phyloP scores from a whole-genome alignment of 2,113 vertebrate genomes.

The Lepisosteus oculatus region DNA sequence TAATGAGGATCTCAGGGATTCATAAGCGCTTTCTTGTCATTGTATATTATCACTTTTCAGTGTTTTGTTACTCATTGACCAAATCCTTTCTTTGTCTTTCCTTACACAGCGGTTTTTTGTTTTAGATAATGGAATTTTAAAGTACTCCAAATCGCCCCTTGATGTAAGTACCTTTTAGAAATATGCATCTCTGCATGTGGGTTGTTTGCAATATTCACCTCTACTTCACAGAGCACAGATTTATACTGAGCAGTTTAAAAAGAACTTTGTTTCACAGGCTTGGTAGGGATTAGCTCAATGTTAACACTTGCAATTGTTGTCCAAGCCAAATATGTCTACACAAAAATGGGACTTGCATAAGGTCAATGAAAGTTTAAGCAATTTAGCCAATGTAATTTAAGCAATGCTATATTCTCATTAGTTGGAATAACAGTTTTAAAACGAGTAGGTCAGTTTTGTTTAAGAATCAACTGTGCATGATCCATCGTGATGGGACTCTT shows the following conservation, averaged over 20 bases:
- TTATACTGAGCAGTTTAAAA: neutral
- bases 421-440: too few relatives aligned
- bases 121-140: slow-evolving; percentile 96
- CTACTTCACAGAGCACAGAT: neutral
- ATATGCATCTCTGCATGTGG: neutral
- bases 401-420: too few relatives aligned
- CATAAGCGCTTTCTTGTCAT: too few relatives aligned
- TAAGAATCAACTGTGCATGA: too few relatives aligned
- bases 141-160: slow-evolving; percentile 96
- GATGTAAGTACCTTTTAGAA: slow-evolving; percentile 84
- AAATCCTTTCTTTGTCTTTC: slow-evolving; percentile 38
- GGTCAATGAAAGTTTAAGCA: too few relatives aligned
- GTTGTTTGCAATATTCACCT: neutral
- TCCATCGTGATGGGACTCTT: too few relatives aligned
- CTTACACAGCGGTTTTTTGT: slow-evolving; percentile 89
- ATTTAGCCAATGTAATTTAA: too few relatives aligned
- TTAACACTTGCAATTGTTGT: neutral
- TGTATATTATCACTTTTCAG: too few relatives aligned
- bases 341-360: too few relatives aligned
- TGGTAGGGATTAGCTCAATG: neutral
- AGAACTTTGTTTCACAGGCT: neutral
- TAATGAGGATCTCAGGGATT: too few relatives aligned
- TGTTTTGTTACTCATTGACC: neutral
- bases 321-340: too few relatives aligned
- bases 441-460: too few relatives aligned